Percentiles rank a stretch among this genome's conserved stretches.
phyloP scores from a whole-genome alignment of 2,113 vertebrate genomes.

The Epinephelus moara region DNA sequence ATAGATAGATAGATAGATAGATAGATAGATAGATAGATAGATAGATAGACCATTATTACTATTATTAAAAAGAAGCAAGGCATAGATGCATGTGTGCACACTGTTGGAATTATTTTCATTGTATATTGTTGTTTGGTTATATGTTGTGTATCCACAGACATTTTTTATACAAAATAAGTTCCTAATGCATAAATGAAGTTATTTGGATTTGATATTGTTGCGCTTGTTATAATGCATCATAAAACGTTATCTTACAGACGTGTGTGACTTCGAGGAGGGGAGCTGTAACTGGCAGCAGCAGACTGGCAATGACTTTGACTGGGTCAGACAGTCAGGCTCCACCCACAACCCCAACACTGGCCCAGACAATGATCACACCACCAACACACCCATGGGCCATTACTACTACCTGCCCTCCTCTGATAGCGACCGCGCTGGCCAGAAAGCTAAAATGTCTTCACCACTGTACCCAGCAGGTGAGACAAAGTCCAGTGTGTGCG shows the following conservation, averaged over 20 bases:
- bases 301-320: constrained; percentile 68
- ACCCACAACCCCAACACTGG: constrained; percentile 65
- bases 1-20: too few species aligned
- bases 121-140: too few species aligned
- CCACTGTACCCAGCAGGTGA: constrained; percentile 77
- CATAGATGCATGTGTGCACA: too few species aligned
- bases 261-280: constrained; percentile 84
- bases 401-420: constrained; percentile 78
- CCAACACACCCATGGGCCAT: constrained; percentile 74
- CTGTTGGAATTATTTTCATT: too few species aligned
- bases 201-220: too few species aligned
- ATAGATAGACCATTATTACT: too few species aligned
- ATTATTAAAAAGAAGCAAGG: too few species aligned
- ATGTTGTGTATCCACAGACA: too few species aligned
- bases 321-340: constrained; percentile 74
- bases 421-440: constrained; percentile 36
- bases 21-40: too few species aligned
- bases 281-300: constrained; percentile 81
- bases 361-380: constrained; percentile 82
- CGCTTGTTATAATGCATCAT: not conserved
- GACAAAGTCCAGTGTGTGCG: not conserved
- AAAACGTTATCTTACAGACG: constrained; percentile 51
- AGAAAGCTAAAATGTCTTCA: constrained; percentile 78
- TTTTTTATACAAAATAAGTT: too few species aligned
- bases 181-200: too few species aligned